Base-by-base conservation (phyloP, 2,113 vertebrate species). In the Chaetodon auriga region DNA sequence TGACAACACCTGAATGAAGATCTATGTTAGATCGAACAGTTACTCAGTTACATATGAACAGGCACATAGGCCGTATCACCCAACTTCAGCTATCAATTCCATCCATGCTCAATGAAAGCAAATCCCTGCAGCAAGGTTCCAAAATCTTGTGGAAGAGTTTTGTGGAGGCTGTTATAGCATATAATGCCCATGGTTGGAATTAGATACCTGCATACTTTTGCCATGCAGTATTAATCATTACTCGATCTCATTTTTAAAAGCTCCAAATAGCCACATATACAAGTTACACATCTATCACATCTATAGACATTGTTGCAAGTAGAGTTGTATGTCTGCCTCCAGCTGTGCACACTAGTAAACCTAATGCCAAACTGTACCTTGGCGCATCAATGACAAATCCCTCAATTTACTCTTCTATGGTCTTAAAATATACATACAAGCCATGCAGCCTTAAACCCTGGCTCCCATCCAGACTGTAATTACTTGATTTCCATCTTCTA, bases 381-480 rank as follows among this genome's bases (percentile, higher is more conserved):
- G 11, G 25, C 49, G 60, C 54, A 30, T 68, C 75, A 45, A 11
- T 71, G 72, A 53, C 36, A 65, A 41, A 79, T 73, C 77, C 68
- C 46, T 63, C 3, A 0, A 43, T 57, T 13, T 51, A 25, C 0
- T 16, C 1, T 23, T n/a, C 19, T 53, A 16, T 36, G 30, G 49
- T 74, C 60, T 83, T 60, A 25, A 12, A 13, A 38, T 23, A n/a
- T 36, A 49, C 4, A 36, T 5, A 18, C 30, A 23, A 19, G 23
- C 45, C 46, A 54, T 11, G 4, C 45, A 45, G 61, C 71, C 16
- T 62, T 38, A 75, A 46, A 62, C 14, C 63, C 63, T 48, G 76
- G 68, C 55, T 48, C 64, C 48, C 73, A 57, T 80, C 46, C 74
- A 70, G n/a, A 41, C 49, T 60, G 36, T 80, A 69, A 80, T 87